Base-by-base conservation (phyloP, 2,888 invertebrate genomes). In the Bibio marci region DNA sequence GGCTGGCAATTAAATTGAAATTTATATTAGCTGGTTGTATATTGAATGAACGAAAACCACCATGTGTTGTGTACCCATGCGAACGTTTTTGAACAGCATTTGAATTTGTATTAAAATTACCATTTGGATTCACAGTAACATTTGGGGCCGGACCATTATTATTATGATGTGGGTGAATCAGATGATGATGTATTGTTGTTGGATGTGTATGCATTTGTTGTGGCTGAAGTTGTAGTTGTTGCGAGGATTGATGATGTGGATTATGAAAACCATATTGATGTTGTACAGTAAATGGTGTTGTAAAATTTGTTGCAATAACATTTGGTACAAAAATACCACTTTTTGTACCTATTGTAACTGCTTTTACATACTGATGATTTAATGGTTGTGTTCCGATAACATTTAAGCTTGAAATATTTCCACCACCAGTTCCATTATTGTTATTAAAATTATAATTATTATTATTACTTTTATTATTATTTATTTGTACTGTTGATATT, bases 91-190 rank as follows among this genome's bases (percentile, higher is more conserved):
- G n/a, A n/a, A 37, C 35, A 6, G 43, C 41, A 25, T 44, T 47
- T n/a, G 49, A 46, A 37, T 49, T 47, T 19, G 49, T 46, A 38
- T 49, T 50, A 36, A 51, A 52, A 41, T 48, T 50, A 25, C 67
- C 67, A 59, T 65, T 66, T 51, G 74, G 72, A 65, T 73, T 73
- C 50, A 74, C 74, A 53, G 73, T 74, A 44, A 74, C 74, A 64
- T 74, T 74, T 54, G 74, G 73, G 55, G 74, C 74, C 56, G 73
- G 73, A 56, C 72, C 73, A 46, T 43, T 43, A 26, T 43, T 25
- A 39, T 45, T 46, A 28, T 39, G 30, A 35, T 65, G 35, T 40
- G 30, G 35, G 30, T 53, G 59, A 54, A 49, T 56, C 52, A 52
- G 39, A 28, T 38, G 44, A 37, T 36, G 37, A 37, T 34, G 43